These are phyloP conservation scores for Augiades crinisus DNA, from an alignment of 2,888 invertebrate genomes.

Conservation along the genomic window DNA sequence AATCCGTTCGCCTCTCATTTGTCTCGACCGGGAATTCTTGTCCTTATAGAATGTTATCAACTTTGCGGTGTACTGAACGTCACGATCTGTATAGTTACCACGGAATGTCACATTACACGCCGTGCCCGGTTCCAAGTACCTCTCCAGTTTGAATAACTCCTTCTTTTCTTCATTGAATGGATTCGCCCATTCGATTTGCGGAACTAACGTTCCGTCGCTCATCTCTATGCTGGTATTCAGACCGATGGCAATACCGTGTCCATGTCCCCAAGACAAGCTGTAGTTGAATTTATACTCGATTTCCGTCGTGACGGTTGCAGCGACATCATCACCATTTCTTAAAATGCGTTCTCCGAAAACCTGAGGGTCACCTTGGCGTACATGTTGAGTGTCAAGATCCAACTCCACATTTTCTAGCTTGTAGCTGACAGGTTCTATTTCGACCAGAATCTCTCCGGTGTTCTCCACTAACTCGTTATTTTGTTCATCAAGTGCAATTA, in stretches of 20 bases:
- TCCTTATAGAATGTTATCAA: slow-evolving; percentile 86
- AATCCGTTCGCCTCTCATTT: slow-evolving; percentile 83
- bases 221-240: slow-evolving; percentile 84
- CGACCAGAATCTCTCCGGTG: slow-evolving; percentile 89
- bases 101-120: slow-evolving; percentile 90
- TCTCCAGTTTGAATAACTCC: slow-evolving; percentile 81
- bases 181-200: slow-evolving; percentile 87
- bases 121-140: slow-evolving; percentile 88
- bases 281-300: slow-evolving; percentile 87
- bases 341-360: slow-evolving; percentile 77
- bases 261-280: slow-evolving; percentile 90
- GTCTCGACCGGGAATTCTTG: slow-evolving; percentile 78
- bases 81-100: slow-evolving; percentile 87
- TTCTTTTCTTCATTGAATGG: slow-evolving; percentile 78
- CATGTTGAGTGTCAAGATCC: slow-evolving; percentile 76
- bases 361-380: slow-evolving; percentile 69
- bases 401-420: slow-evolving; percentile 86
- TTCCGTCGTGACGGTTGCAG: slow-evolving; percentile 86
- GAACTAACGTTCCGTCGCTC: slow-evolving; percentile 78
- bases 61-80: slow-evolving; percentile 87
- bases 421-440: slow-evolving; percentile 90
- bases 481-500: slow-evolving; percentile 84
- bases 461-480: slow-evolving; percentile 78
- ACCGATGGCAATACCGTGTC: slow-evolving; percentile 86
- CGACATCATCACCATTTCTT: slow-evolving; percentile 78